These are phyloP conservation scores for Zhuqinia jingwanae DNA, from an alignment of 2,888 invertebrate species.

Conservation along the genomic window DNA sequence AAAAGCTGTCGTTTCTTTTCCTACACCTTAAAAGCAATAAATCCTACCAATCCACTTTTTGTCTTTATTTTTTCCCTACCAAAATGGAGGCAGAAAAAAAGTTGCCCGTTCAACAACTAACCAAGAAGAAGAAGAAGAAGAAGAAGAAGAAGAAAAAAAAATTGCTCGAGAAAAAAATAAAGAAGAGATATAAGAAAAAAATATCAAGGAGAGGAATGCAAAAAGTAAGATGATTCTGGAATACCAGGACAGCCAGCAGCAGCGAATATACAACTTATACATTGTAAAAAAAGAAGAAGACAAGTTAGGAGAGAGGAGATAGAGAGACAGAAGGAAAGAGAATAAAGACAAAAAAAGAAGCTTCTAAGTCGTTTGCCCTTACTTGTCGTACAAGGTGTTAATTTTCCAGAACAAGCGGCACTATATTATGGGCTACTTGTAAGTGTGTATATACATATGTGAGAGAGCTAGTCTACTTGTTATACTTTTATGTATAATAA, in stretches of 20 bases:
- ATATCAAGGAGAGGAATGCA: not conserved
- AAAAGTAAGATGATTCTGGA: conserved; percentile 52
- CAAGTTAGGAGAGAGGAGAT: not conserved
- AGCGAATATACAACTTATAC: not conserved
- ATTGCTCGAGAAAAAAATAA: conserved; percentile 12
- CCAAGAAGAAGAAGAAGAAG: conserved; percentile 16
- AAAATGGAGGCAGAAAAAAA: conserved; percentile 38
- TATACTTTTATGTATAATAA: too few relatives aligned
- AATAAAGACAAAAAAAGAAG: conserved; percentile 63
- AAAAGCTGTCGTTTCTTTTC: conserved; percentile 69
- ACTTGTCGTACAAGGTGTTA: conserved; percentile 79
- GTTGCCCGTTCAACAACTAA: conserved; percentile 34
- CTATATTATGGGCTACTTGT: conserved; percentile 48
- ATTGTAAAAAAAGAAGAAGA: not conserved
- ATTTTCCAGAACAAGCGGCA: conserved; percentile 74
- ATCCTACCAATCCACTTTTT: conserved; percentile 71
- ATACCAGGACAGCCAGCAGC: not conserved
- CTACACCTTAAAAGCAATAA: conserved; percentile 67
- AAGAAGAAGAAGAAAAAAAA: conserved; percentile 16
- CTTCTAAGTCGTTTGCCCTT: conserved; percentile 76
- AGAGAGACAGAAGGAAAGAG: conserved; percentile 36
- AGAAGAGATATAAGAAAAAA: conserved; percentile 9
- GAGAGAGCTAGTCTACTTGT: too few relatives aligned
- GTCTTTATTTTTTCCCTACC: conserved; percentile 58
- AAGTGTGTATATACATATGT: not conserved